phyloP scores from a whole-genome alignment of 2,888 invertebrate species.

The Eumacrocentrus americanus region DNA sequence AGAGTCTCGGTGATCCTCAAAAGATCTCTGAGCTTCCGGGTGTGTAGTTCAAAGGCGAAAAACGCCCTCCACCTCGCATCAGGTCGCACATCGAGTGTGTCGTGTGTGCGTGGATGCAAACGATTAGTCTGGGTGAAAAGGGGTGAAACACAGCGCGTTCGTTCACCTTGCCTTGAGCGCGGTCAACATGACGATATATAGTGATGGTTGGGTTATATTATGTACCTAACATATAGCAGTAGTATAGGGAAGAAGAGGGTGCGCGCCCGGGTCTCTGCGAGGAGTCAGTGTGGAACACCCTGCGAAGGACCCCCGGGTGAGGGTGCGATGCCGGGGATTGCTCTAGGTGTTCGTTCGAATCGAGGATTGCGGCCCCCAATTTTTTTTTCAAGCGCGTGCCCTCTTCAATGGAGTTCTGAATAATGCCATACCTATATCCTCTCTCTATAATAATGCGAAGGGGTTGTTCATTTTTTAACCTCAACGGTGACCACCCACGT shows the following conservation, averaged over 20 bases:
- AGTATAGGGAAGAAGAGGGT: slow-evolving; percentile 41
- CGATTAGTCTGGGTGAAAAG: slow-evolving; percentile 25
- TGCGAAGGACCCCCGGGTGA: slow-evolving; percentile 49
- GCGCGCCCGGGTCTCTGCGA: slow-evolving; percentile 39
- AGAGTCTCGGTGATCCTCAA: neutral
- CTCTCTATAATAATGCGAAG: slow-evolving; percentile 37
- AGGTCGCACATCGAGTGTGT: slow-evolving; percentile 12
- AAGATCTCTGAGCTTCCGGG: slow-evolving; percentile 1
- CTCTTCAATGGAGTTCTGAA: slow-evolving; percentile 55
- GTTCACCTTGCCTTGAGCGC: slow-evolving; percentile 51
- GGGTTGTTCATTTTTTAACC: slow-evolving; percentile 56
- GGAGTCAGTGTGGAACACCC: slow-evolving; percentile 53
- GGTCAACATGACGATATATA: slow-evolving; percentile 23
- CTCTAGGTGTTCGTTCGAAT: slow-evolving; percentile 34
- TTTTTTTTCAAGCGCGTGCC: slow-evolving; percentile 53
- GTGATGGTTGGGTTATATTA: slow-evolving; percentile 9
- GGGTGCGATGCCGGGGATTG: slow-evolving; percentile 41
- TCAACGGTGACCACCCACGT: slow-evolving; percentile 37
- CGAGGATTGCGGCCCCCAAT: slow-evolving; percentile 27
- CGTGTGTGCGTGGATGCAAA: slow-evolving; percentile 8
- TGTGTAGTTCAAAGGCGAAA: neutral
- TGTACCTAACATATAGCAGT: slow-evolving; percentile 12
- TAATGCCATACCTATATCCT: too few species aligned
- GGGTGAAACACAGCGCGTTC: slow-evolving; percentile 31
- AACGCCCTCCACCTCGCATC: neutral